phyloP scores from a whole-genome alignment of 2,797 vertebrate species.

The Decapterus maruadsi region DNA sequence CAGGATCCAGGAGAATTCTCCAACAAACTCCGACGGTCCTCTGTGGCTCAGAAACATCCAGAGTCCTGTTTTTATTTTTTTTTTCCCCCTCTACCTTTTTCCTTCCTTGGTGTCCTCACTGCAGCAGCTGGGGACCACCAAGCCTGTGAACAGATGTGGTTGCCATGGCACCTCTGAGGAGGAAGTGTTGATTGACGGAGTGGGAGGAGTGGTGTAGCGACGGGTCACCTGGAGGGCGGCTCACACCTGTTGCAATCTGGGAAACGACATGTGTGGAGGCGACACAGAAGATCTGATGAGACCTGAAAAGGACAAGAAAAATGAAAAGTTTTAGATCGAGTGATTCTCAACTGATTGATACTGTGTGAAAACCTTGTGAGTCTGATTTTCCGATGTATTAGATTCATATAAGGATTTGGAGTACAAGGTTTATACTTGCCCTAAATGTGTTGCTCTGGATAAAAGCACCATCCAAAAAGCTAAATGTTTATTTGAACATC shows the following conservation, averaged over 20 bases:
- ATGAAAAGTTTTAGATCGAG: neutral
- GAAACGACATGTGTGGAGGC: neutral
- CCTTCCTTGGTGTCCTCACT: neutral
- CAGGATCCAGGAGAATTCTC: conserved; percentile 1
- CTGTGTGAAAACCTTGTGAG: neutral
- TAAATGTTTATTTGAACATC: conserved; percentile 3
- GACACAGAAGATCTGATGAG: neutral
- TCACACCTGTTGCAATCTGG: conserved; percentile 36
- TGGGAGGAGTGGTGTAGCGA: neutral
- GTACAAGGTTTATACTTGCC: no score
- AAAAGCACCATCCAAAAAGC: neutral
- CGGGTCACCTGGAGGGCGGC: neutral
- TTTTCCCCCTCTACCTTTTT: neutral
- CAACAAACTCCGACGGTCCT: neutral
- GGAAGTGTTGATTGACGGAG: conserved; percentile 17
- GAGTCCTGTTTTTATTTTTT: conserved; percentile 16
- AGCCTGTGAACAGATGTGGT: conserved; percentile 40
- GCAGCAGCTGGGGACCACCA: conserved; percentile 66
- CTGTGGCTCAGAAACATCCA: neutral
- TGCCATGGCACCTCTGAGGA: conserved; percentile 40
- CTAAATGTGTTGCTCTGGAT: neutral
- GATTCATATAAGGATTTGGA: no score
- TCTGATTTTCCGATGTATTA: neutral
- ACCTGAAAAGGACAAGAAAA: conserved; percentile 48
- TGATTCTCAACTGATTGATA: neutral